These are phyloP conservation scores for Athene noctua DNA, from an alignment of 2,113 vertebrate species.

Conservation along the genomic window DNA sequence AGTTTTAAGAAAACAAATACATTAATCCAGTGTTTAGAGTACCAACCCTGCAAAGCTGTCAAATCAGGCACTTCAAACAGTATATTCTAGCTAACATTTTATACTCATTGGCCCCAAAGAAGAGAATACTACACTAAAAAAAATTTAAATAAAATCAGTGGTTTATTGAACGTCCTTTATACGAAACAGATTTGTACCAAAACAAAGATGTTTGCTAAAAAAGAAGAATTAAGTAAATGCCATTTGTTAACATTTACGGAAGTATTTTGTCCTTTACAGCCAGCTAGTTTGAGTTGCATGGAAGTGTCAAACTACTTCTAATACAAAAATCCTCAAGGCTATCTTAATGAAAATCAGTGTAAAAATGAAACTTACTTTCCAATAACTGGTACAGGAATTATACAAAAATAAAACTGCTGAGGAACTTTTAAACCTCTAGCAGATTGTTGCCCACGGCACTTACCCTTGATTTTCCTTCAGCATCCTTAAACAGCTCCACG, in stretches of 20 bases:
- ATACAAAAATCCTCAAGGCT: constrained; percentile 82
- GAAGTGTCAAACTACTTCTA: constrained; percentile 79
- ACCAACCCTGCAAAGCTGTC: constrained; percentile 67
- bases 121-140: constrained; percentile 52
- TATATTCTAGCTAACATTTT: constrained; percentile 60
- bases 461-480: constrained; percentile 99
- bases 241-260: constrained; percentile 67
- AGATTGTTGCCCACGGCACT: constrained; percentile 96
- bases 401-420: constrained; percentile 94
- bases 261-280: constrained; percentile 71
- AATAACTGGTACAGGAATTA: constrained; percentile 87
- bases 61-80: constrained; percentile 67
- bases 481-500: constrained; percentile 99
- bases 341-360: constrained; percentile 75
- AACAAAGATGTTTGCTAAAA: constrained; percentile 70
- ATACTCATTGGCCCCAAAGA: constrained; percentile 39
- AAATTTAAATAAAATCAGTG: constrained; percentile 62
- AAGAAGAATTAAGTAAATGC: constrained; percentile 67
- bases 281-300: constrained; percentile 64
- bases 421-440: constrained; percentile 96
- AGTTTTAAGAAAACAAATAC: constrained; percentile 64
- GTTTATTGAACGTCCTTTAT: constrained; percentile 50
- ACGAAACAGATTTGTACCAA: constrained; percentile 68
- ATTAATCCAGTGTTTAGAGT: constrained; percentile 58
- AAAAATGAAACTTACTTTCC: constrained; percentile 91